Evolutionary conservation across 2,797 vertebrate species (phyloP).

Genomic region (Remorina albescens): DNA sequence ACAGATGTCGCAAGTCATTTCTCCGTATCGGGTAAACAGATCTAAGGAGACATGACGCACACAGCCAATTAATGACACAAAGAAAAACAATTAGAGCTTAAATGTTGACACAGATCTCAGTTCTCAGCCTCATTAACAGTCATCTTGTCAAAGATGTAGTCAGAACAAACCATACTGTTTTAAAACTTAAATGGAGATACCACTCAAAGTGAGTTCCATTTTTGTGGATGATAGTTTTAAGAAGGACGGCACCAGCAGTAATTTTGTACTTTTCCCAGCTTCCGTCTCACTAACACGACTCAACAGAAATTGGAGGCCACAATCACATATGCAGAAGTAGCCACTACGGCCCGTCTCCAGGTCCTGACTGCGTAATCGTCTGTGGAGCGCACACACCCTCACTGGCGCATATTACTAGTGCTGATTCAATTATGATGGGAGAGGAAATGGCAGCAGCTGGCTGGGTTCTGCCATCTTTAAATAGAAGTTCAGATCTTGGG

Average conservation of each 20-base stretch:
- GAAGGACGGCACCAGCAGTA: constrained; percentile 17
- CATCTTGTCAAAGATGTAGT: no score
- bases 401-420: constrained; percentile 58
- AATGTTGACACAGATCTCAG: constrained; percentile 19
- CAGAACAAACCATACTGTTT: constrained; percentile 10
- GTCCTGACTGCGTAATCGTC: constrained; percentile 65
- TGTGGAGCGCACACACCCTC: constrained; percentile 63
- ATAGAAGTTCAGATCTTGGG: constrained; percentile 66
- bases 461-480: constrained; percentile 78
- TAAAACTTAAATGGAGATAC: constrained; percentile 32
- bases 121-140: constrained; percentile 25
- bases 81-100: constrained; percentile 7
- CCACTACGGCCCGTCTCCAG: constrained; percentile 43
- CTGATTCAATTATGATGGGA: constrained; percentile 75
- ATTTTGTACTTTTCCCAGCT: constrained; percentile 23
- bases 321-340: constrained; percentile 63
- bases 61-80: constrained; percentile 25
- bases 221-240: constrained; percentile 7
- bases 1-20: not conserved
- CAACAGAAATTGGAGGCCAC: constrained; percentile 45
- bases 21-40: constrained; percentile 6
- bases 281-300: constrained; percentile 38
- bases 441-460: constrained; percentile 77
- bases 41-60: constrained; percentile 9
- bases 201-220: constrained; percentile 35